Evolutionary conservation across 2,888 invertebrate genomes (phyloP).

Genomic region (Eilema depressum): DNA sequence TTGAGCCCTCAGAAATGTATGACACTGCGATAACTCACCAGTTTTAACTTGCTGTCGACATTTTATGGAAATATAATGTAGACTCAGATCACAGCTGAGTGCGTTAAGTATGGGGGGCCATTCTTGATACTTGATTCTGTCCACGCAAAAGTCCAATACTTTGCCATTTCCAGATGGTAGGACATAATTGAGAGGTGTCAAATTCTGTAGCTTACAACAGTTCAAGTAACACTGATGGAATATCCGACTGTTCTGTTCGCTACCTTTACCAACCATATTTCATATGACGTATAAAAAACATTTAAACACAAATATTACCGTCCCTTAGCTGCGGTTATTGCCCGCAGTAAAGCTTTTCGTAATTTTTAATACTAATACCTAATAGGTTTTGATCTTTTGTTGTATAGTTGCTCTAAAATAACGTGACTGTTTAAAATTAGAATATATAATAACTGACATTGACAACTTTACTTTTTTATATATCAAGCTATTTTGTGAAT

Average conservation of each 20-base stretch:
- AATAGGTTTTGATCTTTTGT: constrained; percentile 52
- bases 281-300: constrained; percentile 62
- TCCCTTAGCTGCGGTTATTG: constrained; percentile 50
- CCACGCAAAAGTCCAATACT: constrained; percentile 90
- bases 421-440: constrained; percentile 65
- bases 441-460: constrained; percentile 55
- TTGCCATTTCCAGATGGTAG: constrained; percentile 81
- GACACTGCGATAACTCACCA: constrained; percentile 56
- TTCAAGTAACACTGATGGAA: constrained; percentile 83
- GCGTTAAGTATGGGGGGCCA: constrained; percentile 92
- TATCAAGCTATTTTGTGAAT: background rate
- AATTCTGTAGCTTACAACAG: constrained; percentile 83
- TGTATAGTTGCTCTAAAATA: constrained; percentile 72
- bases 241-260: constrained; percentile 76
- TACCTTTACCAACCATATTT: constrained; percentile 80
- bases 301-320: constrained; percentile 47
- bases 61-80: constrained; percentile 90
- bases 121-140: constrained; percentile 91
- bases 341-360: constrained; percentile 44
- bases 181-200: constrained; percentile 76
- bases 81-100: constrained; percentile 89
- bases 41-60: constrained; percentile 86
- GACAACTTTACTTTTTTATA: constrained; percentile 50
- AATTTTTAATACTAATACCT: constrained; percentile 49
- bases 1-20: background rate